These are phyloP conservation scores for Cerastis leucographa DNA, from an alignment of 2,888 invertebrate genomes.

Conservation along the genomic window DNA sequence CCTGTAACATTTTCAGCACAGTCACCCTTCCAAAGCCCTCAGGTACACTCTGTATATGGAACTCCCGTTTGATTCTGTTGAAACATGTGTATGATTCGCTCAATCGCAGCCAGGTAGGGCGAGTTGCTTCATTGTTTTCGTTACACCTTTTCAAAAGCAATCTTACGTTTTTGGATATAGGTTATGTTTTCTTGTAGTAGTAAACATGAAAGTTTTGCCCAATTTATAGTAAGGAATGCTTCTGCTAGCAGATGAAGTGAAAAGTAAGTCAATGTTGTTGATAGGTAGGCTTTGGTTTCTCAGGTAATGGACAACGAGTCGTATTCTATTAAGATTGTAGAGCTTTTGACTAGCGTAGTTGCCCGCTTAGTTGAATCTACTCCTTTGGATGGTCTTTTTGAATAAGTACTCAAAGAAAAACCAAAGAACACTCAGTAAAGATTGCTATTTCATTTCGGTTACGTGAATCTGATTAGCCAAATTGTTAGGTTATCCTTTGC, in stretches of 20 bases:
- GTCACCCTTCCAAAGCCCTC: slow-evolving; percentile 55
- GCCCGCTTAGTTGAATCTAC: too few species aligned
- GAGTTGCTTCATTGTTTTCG: slow-evolving; percentile 63
- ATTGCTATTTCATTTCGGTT: too few species aligned
- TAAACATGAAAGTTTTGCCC: not conserved
- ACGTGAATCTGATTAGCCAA: too few species aligned
- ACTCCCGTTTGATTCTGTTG: slow-evolving; percentile 67
- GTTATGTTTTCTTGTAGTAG: slow-evolving; percentile 23
- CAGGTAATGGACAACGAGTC: not conserved
- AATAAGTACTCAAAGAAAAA: not conserved
- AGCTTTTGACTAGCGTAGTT: too few species aligned
- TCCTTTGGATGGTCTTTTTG: not conserved
- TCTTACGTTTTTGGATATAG: slow-evolving; percentile 43
- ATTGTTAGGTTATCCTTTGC: too few species aligned
- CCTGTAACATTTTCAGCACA: not conserved
- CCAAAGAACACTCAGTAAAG: too few species aligned
- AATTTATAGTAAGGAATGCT: too few species aligned
- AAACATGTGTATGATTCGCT: slow-evolving; percentile 66
- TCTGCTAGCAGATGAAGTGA: not conserved
- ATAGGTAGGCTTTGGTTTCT: not conserved
- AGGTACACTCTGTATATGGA: slow-evolving; percentile 63
- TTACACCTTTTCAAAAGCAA: slow-evolving; percentile 45
- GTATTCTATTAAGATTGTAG: too few species aligned
- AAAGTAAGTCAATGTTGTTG: fast-evolving
- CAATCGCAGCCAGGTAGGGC: slow-evolving; percentile 49